phyloP scores from a whole-genome alignment of 2,888 invertebrate genomes.

The Carabus problematicus region DNA sequence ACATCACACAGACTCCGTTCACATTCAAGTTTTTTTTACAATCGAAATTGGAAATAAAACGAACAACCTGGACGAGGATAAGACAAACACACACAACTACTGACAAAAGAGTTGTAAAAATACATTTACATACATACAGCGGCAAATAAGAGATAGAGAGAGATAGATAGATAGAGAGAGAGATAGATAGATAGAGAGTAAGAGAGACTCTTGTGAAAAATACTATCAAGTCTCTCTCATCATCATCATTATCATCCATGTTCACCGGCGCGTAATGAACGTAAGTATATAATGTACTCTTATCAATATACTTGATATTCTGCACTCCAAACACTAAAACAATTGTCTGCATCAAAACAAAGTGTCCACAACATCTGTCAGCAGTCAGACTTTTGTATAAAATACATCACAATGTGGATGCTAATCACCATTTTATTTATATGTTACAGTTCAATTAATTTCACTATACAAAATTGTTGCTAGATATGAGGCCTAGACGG shows the following conservation, averaged over 20 bases:
- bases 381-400: conserved; percentile 51
- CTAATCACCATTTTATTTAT: conserved; percentile 46
- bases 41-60: conserved; percentile 46
- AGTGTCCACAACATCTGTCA: conserved; percentile 45
- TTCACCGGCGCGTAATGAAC: conserved; percentile 19
- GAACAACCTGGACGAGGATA: conserved; percentile 54
- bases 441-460: conserved; percentile 44
- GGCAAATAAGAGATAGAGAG: conserved; percentile 44
- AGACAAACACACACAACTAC: conserved; percentile 57
- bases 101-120: conserved; percentile 58
- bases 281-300: conserved; percentile 47
- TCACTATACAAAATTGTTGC: conserved; percentile 60
- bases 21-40: conserved; percentile 36
- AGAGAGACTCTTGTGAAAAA: conserved; percentile 50
- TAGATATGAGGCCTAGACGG: conserved; percentile 47
- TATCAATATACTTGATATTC: conserved; percentile 50
- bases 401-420: conserved; percentile 56
- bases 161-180: too few relatives aligned
- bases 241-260: too few relatives aligned
- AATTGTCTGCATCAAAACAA: conserved; percentile 51
- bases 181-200: too few relatives aligned
- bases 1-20: conserved; percentile 41
- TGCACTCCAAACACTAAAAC: conserved; percentile 58
- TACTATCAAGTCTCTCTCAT: conserved; percentile 53
- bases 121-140: conserved; percentile 54